Base-by-base conservation (phyloP, 2,113 vertebrate species). In the Lepus americanus region DNA sequence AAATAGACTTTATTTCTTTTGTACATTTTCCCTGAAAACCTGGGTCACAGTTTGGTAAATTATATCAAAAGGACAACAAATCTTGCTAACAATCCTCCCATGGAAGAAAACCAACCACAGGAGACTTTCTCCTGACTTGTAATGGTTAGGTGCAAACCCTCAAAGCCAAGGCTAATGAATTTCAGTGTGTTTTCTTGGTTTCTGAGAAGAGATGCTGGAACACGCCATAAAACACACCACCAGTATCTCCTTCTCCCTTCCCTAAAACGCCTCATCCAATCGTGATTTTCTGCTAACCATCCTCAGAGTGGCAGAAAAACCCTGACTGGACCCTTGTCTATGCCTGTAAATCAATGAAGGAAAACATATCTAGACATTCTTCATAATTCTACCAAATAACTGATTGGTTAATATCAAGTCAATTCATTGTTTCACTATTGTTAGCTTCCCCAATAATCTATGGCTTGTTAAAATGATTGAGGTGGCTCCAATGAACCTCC, bases 21-120 rank as follows among this genome's bases (percentile, higher is more conserved):
- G 49, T 87, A 86, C n/a, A 29, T 95, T 96, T 83, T 91, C 44
- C 82, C 90, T 73, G 39, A 82, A 95, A 94, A 83, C 11, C 25
- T 80, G 44, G 61, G 63, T 92, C 70, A 83, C 29, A 81, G 83
- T 94, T 93, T 53, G 39, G 67, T 92, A 87, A 94, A 94, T 92
- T 92, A 93, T 92, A 87, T 80, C 92, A 89, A 95, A 90, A 94
- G 17, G 49, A 83, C 49, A 95, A 63, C 66, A 96, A 90, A 84
- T 92, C 86, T 94, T 85, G 14, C 49, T 95, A 92, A 94, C 36
- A 69, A n/a, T 66, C 61, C 39, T 93, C 61, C n/a, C 49, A n/a
- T 69, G 25, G 29, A 96, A 89, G 94, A 86, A 78, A 31, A n/a
- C 44, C 90, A 67, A 44, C 36, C 9, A 5, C 69, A 49, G 83